Base-by-base conservation (phyloP, 2,888 invertebrate genomes). In the Trichacis sp. region DNA sequence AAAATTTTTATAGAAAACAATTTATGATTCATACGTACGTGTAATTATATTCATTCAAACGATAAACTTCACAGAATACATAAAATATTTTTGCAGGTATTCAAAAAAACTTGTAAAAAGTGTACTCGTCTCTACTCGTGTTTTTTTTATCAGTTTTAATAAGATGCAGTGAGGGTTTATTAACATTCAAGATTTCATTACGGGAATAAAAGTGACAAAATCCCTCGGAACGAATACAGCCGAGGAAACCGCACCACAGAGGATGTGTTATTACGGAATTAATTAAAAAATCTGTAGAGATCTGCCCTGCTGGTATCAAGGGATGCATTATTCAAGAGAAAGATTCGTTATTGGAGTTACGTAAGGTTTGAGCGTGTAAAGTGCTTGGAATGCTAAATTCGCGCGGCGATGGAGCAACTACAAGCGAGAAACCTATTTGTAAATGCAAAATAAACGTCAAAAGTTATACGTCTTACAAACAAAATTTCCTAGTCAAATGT, bases 301-400 rank as follows among this genome's bases (percentile, higher is more conserved):
- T 45, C 20, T 45, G 19, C 19, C 9, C 20, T n/a, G 42, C 14
- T 9, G 5, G 42, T 17, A 14, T 18, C 45, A 20, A 8, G n/a
- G 12, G 45, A 45, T 45, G 12, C 45, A 45, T 45, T 45, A 45
- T 45, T 45, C 45, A 45, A 45, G 45, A 45, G 45, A 12, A 45
- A 45, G 45, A 45, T 45, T 45, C 45, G 45, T 45, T 45, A 45
- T 45, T 45, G 18, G 18, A 45, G 45, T 20, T 45, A 45, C 20
- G 19, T 20, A 45, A 45, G 45, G 45, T 45, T 42, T 14, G 42
- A 42, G 42, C 42, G 42, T 45, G 45, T 45, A 45, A 45, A 45
- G 45, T 45, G 45, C 20, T 20, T 20, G 12, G 45, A 45, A 45
- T 45, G 45, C 45, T 45, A 19, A 45, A 45, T 45, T 45, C 20